Base-by-base conservation (phyloP, 2,797 vertebrate species). In the Notamacropus eugenii region DNA sequence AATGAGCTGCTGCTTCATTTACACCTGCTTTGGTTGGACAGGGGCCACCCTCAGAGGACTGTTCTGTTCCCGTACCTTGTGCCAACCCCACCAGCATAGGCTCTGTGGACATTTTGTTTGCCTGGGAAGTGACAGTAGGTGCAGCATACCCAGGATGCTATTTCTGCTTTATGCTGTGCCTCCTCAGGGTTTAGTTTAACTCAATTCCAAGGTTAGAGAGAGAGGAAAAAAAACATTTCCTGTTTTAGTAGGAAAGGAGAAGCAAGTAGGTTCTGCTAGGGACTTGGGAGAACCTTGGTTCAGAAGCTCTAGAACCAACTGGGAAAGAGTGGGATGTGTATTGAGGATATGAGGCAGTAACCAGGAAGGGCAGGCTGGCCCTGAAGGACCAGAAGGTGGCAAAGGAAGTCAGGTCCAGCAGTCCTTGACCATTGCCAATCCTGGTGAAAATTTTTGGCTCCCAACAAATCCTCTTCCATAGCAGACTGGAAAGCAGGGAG, bases 211-310 rank as follows among this genome's bases (percentile, higher is more conserved):
- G 92, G 90, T 10, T 28, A 24, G 11, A 93, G 90, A 82, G 19
- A 91, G 58, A 94, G 91, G 95, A 95, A 92, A 95, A 96, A 95
- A 40, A 52, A 92, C 56, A 90, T 10, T 50, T 46, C 27, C 74
- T 58, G 52, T 93, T 93, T 96, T 31, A 97, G 96, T 97, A 97
- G 97, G 96, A 96, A 96, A 97, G 95, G 94, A 96, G 96, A 96
- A 95, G 82, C 90, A 24, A 90, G 56, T 67, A 90, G 55, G 46
- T 52, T 91, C 90, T 34, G 1, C 13, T 34, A 55, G 13, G 52
- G 52, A 31, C 90, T 91, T 94, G 91, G 93, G 58, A 94, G 56
- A 82, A 93, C 90, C 91, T 90, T 96, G 96, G 91, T 94, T 97
- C 94, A 94, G 92, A 93, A 92, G 87, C 91, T 90, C 55, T 34